Evolutionary conservation across 37 sponge, comb jelly and placozoan genomes (phyloP), one percentile per base, ranked within the genome.

Genomic region (Lycopodina hypogea): DNA sequence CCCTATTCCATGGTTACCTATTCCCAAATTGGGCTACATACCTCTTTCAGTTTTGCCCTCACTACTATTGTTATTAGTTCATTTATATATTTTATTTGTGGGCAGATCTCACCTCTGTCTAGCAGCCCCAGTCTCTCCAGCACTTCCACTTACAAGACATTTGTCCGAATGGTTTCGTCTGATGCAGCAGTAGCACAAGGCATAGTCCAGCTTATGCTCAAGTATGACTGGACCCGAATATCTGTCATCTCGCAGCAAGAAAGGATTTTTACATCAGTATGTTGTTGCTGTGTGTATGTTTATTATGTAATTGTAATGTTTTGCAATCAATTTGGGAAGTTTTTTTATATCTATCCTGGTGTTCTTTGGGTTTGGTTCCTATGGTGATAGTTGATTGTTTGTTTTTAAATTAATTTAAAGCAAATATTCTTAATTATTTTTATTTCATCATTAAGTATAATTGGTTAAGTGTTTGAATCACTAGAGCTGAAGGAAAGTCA

Each of bases 151-250:
- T 88, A 51, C 34, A 57, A 67, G 9, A 77, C 74, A 0, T 82
- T 82, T 58, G 62, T 88, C n/a, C 45, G 92, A 23, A 58, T 84
- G 14, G 67, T 87, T 1, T 77, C 92, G 2, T 91, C 89, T 36
- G 92, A 91, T 53, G 65, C 24, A 1, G 64, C 76, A 22, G 71
- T 59, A 30, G 80, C 82, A 8, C 45, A 1, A 3, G 81, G 76
- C 12, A 69, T 76, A 2, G 61, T 73, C 8, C 40, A 68, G 4
- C 72, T 87, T 22, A 84, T 91, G 65, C 11, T 0, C 42, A 19
- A 45, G 0, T 87, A 75, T 39, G 41, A 56, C n/a, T 91, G 92
- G 92, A 61, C 74, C 11, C 51, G 81, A 42, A 26, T 91, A 6
- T 88, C 81, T 50, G 61, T 87, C 3, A 79, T 91, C 39, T 58